Evolutionary conservation across 2,888 invertebrate genomes (phyloP).

Genomic region (Acronicta psi): DNA sequence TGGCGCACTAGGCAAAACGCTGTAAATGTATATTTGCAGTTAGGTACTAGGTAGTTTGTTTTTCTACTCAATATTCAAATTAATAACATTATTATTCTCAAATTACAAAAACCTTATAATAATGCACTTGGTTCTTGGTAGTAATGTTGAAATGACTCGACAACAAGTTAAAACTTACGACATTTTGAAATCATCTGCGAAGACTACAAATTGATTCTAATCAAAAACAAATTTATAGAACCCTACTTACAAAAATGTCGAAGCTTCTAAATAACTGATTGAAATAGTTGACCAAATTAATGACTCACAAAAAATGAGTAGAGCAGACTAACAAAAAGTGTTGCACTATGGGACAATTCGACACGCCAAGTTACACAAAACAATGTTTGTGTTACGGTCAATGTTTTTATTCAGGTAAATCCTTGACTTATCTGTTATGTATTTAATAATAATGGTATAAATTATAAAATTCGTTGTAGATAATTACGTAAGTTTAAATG

Average conservation of each 20-base stretch:
- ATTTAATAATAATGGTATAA: too few relatives aligned
- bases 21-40: too few relatives aligned
- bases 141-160: too few relatives aligned
- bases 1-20: too few relatives aligned
- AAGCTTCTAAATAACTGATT: conserved; percentile 22
- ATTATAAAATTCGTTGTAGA: too few relatives aligned
- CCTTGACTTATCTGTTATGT: not conserved
- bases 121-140: too few relatives aligned
- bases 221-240: conserved; percentile 3
- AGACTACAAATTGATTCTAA: not conserved
- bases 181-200: conserved; percentile 1
- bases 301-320: conserved; percentile 33
- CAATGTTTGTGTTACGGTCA: conserved; percentile 44
- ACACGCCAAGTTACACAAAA: conserved; percentile 46
- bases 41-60: too few relatives aligned
- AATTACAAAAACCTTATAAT: too few relatives aligned
- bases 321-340: conserved; percentile 44
- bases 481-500: too few relatives aligned
- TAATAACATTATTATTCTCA: too few relatives aligned
- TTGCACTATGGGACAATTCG: conserved; percentile 50
- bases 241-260: not conserved
- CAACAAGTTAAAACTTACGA: too few relatives aligned
- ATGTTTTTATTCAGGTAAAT: conserved; percentile 18
- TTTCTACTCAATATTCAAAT: too few relatives aligned
- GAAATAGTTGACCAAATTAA: conserved; percentile 44